Evolutionary conservation across 2,113 vertebrate species (phyloP).

Genomic region (Channa maculata): DNA sequence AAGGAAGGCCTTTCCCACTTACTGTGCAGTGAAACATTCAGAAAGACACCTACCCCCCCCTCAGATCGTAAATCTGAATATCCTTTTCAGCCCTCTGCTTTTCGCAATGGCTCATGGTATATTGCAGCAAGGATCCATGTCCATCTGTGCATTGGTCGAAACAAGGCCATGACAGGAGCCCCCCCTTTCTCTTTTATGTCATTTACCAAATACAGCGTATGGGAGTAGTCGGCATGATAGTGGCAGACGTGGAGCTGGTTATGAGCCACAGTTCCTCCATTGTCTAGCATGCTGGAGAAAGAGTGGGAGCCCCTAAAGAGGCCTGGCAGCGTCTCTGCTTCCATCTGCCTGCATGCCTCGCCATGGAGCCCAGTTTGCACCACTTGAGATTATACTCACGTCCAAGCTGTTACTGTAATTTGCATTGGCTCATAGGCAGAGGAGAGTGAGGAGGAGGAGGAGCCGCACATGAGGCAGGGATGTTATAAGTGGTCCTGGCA

Average conservation of each 20-base stretch:
- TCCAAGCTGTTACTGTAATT: constrained; percentile 84
- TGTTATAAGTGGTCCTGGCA: constrained; percentile 75
- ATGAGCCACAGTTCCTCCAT: constrained; percentile 69
- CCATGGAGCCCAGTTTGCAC: constrained; percentile 71
- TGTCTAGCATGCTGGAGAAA: constrained; percentile 73
- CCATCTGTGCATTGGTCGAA: constrained; percentile 49
- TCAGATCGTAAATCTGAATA: constrained; percentile 17
- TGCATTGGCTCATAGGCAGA: constrained; percentile 77
- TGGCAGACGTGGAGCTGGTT: constrained; percentile 67
- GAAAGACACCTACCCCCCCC: neutral
- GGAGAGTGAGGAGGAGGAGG: constrained; percentile 67
- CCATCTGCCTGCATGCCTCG: constrained; percentile 73
- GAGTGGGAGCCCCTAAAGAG: constrained; percentile 74
- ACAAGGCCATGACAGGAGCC: constrained; percentile 33
- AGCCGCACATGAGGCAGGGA: constrained; percentile 73
- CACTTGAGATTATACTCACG: constrained; percentile 78
- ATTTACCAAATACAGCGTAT: constrained; percentile 41
- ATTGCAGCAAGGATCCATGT: constrained; percentile 24
- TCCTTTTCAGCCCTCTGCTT: constrained; percentile 20
- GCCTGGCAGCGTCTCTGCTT: constrained; percentile 70
- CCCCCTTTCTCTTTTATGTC: constrained; percentile 42
- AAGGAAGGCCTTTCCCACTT: constrained; percentile 29
- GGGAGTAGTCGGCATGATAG: constrained; percentile 51
- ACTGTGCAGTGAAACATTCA: constrained; percentile 16
- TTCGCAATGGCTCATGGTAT: constrained; percentile 22